phyloP scores from a whole-genome alignment of 2,113 vertebrate genomes.

The Hippopotamus amphibius region DNA sequence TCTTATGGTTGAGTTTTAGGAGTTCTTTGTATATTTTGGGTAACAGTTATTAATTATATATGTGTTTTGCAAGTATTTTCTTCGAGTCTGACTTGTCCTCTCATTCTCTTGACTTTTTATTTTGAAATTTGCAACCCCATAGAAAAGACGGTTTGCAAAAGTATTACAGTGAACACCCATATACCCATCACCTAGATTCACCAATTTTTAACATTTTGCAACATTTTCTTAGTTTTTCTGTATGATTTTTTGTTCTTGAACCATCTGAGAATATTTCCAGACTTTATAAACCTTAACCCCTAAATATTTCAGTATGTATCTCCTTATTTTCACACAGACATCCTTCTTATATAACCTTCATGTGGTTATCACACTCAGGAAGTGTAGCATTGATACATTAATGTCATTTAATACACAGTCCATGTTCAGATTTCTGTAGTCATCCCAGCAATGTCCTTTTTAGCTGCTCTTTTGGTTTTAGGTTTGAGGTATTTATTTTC shows the following conservation, averaged over 20 bases:
- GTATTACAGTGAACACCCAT: background rate
- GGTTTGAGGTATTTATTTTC: background rate
- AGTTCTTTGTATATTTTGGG: conserved; percentile 7
- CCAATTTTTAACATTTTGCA: conserved; percentile 34
- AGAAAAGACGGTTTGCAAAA: conserved; percentile 12
- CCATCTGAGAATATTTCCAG: conserved; percentile 31
- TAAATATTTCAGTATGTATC: background rate
- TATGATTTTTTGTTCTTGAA: conserved; percentile 24
- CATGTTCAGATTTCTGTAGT: background rate
- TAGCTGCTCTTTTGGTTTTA: background rate
- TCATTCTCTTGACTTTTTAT: conserved; percentile 6
- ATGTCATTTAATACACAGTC: background rate
- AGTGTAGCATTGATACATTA: too few species aligned
- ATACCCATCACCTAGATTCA: background rate
- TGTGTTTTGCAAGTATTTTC: conserved; percentile 16
- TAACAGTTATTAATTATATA: background rate
- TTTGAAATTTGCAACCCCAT: conserved; percentile 26
- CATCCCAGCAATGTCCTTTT: background rate
- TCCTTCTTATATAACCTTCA: background rate
- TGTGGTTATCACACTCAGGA: background rate
- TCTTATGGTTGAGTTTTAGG: background rate
- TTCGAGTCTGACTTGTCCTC: background rate
- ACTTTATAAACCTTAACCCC: background rate
- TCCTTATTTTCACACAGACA: background rate
- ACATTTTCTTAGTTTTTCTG: conserved; percentile 30